Base-by-base conservation (phyloP, 2,797 vertebrate species). In the Darevskia mixta region DNA sequence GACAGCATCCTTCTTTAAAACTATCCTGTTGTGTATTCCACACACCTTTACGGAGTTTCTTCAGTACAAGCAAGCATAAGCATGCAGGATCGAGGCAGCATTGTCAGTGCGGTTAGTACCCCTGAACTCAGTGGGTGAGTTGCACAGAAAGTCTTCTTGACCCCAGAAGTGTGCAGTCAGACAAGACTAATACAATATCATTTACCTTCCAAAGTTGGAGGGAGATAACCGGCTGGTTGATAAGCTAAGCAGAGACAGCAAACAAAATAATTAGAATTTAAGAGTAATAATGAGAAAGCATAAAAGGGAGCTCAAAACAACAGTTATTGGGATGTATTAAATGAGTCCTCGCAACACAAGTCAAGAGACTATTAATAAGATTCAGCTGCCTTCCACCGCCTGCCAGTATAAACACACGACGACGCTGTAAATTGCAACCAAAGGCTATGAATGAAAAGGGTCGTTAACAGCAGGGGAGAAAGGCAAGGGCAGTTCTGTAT, bases 191-290 rank as follows among this genome's bases (percentile, higher is more conserved):
- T 95, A 94, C 92, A 95, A 83, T 0, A 25, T 85, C 82, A 69
- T 96, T 97, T 97, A 97, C 97, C 97, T 97, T 97, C 97, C 96
- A 96, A 96, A 94, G 94, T 92, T 96, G 96, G 96, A 96, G 95
- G 92, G 96, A 94, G 96, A 95, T 89, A 96, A 94, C 94, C 97
- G 96, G 96, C 90, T 96, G 97, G 96, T 95, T 93, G 96, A 94
- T 96, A 97, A 97, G 96, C 97, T 97, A 97, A 97, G 98, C 98
- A 95, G 95, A 98, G 96, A 98, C 97, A 97, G 98, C 98, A 98
- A 97, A 98, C 92, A 97, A 97, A 98, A 97, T 92, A 96, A 96
- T 97, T 96, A 97, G 95, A 25, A n/a, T 64, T 41, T 55, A 15
- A 55, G 49, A 55, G 49, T 55, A 55, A 49, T 49, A 55, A 55